Evolutionary conservation across 2,113 vertebrate genomes (phyloP), one percentile per base, ranked within the genome.

Genomic region (Mustelus asterias): DNA sequence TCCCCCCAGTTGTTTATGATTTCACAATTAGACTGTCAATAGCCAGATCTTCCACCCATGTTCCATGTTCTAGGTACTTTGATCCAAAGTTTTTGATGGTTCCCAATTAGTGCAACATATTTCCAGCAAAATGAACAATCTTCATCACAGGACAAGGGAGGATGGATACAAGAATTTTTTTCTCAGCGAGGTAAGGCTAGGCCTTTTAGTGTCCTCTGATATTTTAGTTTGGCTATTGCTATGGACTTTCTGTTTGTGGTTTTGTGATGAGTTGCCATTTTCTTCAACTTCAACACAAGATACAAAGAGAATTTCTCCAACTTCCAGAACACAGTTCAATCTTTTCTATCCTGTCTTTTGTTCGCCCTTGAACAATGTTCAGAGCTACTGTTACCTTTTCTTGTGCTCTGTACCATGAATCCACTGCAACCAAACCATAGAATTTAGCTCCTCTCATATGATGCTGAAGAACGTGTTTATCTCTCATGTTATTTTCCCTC

Each of bases 1-100:
- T 22, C 69, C 22, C 6, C 69, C 18, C 69, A 29, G 24, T 72
- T 16, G 3, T 67, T 16, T 3, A 18, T 72, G 24, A 9, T 72
- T 96, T 96, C 96, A 96, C 93, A 96, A 97, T 96, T 90, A 96
- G 54, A 63, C 54, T 33, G 54, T 4, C 26, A 92, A 33, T 63
- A 14, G 88, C 24, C 88, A 92, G 54, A 33, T 92, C 33, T 22
- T 86, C 20, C n/a, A 44, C 41, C 44, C 9, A 0, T 86, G 20
- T 44, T n/a, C 22, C 22, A 44, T 18, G 3, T 44, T 44, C 16
- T 37, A 58, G 86, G 86, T 29, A 26, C 86, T 58, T 29, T n/a
- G 29, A 63, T 33, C 54, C 48, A 90, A 26, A 33, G 26, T 33
- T 90, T 60, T 54, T 29, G 11, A 63, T 92, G 11, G 26, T 26